Conservation (phyloP, 2,888 invertebrate genomes). For the Chrysina gloriosa region DNA sequence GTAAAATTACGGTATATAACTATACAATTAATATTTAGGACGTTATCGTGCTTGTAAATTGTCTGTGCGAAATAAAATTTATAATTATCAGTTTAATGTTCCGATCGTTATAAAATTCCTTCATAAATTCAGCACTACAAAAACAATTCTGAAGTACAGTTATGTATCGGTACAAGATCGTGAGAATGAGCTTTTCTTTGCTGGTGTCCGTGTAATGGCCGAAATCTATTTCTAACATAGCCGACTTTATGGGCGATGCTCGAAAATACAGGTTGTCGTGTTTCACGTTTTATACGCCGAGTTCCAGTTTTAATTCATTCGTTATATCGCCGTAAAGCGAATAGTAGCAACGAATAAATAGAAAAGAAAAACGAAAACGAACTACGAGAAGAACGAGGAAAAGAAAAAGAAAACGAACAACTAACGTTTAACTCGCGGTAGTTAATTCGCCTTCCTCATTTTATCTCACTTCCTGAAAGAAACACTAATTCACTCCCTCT, state of each 20-base stretch:
- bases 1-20: no score
- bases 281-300: neutral
- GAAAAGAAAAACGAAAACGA: neutral
- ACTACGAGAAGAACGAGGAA: neutral
- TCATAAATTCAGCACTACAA: neutral
- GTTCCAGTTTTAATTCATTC: slow-evolving; percentile 12
- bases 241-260: slow-evolving; percentile 2
- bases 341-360: neutral
- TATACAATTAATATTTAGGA: no score
- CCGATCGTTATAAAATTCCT: slow-evolving; percentile 6
- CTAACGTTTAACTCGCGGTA: neutral
- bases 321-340: neutral
- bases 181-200: neutral
- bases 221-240: slow-evolving; percentile 8
- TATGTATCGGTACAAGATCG: neutral
- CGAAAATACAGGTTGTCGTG: neutral
- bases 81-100: no score
- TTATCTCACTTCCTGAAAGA: neutral
- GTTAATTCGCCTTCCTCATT: neutral
- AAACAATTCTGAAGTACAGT: neutral
- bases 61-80: no score
- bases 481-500: neutral
- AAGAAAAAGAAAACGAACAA: neutral
- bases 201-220: neutral
- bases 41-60: no score